Conservation (phyloP, 2,797 vertebrate genomes). For the Enoplosus armatus region DNA sequence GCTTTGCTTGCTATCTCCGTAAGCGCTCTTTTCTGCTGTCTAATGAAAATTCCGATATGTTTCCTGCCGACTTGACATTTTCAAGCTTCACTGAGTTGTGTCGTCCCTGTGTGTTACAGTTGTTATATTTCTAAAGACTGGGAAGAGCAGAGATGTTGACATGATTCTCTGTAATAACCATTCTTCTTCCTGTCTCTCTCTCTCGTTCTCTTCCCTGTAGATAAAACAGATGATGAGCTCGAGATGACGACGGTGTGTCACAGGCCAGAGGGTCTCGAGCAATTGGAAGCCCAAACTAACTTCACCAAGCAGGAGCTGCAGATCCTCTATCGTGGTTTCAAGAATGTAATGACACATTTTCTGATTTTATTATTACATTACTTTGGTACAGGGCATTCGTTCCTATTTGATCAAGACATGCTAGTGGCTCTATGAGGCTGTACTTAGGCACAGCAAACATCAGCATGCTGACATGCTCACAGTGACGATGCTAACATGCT, state of each 20-base stretch:
- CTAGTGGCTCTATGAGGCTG: background rate
- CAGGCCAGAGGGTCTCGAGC: slow-evolving; percentile 94
- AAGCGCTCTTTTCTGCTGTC: slow-evolving; percentile 40
- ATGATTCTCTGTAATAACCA: background rate
- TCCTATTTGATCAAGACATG: background rate
- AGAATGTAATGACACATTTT: slow-evolving; percentile 88
- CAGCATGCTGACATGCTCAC: background rate
- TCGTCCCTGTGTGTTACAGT: slow-evolving; percentile 2
- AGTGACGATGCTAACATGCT: background rate
- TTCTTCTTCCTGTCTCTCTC: background rate
- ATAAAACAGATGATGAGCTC: slow-evolving; percentile 95
- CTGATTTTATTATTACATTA: background rate
- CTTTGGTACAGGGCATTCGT: background rate
- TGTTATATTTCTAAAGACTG: slow-evolving; percentile 9
- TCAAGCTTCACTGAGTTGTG: slow-evolving; percentile 35
- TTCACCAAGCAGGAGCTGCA: slow-evolving; percentile 97
- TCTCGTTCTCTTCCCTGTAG: slow-evolving; percentile 70
- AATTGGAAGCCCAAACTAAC: slow-evolving; percentile 95
- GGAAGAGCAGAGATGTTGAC: background rate
- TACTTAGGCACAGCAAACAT: background rate
- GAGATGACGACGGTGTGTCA: slow-evolving; percentile 95
- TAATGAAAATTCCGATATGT: slow-evolving; percentile 29
- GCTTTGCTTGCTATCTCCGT: slow-evolving; percentile 5
- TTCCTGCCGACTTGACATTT: slow-evolving; percentile 26
- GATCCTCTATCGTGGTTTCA: slow-evolving; percentile 97